Base-by-base conservation (phyloP, 2,113 vertebrate genomes). In the Alces alces region DNA sequence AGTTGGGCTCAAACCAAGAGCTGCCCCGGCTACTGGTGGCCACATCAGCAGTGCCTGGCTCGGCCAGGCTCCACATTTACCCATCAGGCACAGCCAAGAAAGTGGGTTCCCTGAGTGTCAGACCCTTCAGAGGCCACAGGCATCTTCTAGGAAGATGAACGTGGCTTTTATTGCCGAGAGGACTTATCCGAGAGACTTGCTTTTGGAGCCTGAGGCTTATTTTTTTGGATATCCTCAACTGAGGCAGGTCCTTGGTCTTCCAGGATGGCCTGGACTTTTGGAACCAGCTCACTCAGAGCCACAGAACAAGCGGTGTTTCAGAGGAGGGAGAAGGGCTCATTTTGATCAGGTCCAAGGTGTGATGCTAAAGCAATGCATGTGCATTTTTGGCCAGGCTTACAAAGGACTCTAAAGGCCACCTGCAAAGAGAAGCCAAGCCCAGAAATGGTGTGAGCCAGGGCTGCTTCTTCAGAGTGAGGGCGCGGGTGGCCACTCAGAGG, bases 1-100 rank as follows among this genome's bases (percentile, higher is more conserved):
- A 97, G 89, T 89, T 97, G 89, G 0, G 0, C 58, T 98, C 54
- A 58, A 70, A 39, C 50, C 73, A 90, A 82, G 28, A 58, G 7
- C n/a, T 86, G 0, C 91, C 95, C 87, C 98, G 95, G 96, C 95
- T 95, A 94, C 79, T 80, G 50, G 76, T 94, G 97, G 97, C 52
- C 86, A 91, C 61, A 97, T 87, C 90, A 57, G n/a, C 9, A 73
- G 93, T 23, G 2, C n/a, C 78, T 33, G 27, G 6, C n/a, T 70
- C 33, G 23, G 52, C 58, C 52, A 30, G n/a, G 21, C 17, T 78
- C 55, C 21, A 30, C 1, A 12, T 47, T 36, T 7, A 57, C 19
- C n/a, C 61, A 5, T 52, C 83, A 36, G n/a, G n/a, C 19, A 13
- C 27, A 33, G 64, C 6, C 33, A 28, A 73, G 23, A 36, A 36